These are phyloP conservation scores for Protobothrops mucrosquamatus DNA, from an alignment of 2,113 vertebrate species.

Conservation along the genomic window DNA sequence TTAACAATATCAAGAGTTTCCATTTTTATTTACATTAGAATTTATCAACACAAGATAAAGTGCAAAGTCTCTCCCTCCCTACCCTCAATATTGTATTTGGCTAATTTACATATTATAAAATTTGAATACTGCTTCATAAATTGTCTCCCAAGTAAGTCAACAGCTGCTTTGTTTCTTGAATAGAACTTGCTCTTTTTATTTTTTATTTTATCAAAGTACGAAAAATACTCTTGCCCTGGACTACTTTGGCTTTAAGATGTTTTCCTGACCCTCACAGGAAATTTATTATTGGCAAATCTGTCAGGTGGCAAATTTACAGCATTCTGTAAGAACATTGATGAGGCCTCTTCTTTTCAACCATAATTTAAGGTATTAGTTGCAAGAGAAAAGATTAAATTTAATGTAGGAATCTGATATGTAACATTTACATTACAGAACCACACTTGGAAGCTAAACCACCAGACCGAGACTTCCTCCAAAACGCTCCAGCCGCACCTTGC, in stretches of 20 bases:
- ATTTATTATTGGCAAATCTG: constrained; percentile 22
- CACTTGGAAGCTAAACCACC: neutral
- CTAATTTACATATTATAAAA: constrained; percentile 54
- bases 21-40: constrained; percentile 59
- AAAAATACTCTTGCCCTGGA: constrained; percentile 5
- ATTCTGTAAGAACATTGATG: constrained; percentile 13
- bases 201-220: neutral
- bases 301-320: constrained; percentile 25
- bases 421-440: neutral
- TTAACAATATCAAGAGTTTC: constrained; percentile 52
- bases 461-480: neutral
- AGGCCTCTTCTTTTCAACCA: constrained; percentile 21
- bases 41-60: constrained; percentile 63
- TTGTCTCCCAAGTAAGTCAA: neutral
- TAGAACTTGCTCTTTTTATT: constrained; percentile 15
- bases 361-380: constrained; percentile 36
- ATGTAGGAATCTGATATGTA: neutral
- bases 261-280: constrained; percentile 38
- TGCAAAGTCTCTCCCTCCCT: constrained; percentile 44
- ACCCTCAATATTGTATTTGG: constrained; percentile 17
- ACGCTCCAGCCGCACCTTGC: constrained; percentile 8
- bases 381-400: constrained; percentile 38
- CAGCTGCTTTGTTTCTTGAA: constrained; percentile 28
- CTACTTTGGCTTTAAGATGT: constrained; percentile 28
- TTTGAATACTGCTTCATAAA: constrained; percentile 29